These are phyloP conservation scores for Nudaria mundana DNA, from an alignment of 2,888 invertebrate genomes.

Conservation along the genomic window DNA sequence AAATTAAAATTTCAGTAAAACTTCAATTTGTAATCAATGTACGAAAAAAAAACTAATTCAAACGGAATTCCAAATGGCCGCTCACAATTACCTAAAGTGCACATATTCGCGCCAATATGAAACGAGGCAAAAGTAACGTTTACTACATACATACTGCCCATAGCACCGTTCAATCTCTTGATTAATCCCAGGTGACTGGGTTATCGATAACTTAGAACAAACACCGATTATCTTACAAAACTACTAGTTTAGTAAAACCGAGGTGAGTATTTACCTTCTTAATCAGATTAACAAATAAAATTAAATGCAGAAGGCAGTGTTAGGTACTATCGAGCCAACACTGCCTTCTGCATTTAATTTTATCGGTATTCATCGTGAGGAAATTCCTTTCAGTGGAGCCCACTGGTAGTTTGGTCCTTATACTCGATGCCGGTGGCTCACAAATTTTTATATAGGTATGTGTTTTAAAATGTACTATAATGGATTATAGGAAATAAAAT, in stretches of 20 bases:
- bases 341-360: too few relatives aligned
- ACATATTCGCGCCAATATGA: constrained; percentile 27
- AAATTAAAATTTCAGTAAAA: too few relatives aligned
- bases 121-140: constrained; percentile 26
- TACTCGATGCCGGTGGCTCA: too few relatives aligned
- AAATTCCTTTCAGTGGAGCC: too few relatives aligned
- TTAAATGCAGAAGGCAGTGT: too few relatives aligned
- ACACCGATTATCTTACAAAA: constrained; percentile 19
- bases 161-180: constrained; percentile 44
- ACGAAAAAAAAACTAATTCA: constrained; percentile 2
- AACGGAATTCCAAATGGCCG: constrained; percentile 10
- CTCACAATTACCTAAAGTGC: constrained; percentile 27
- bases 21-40: constrained; percentile 4
- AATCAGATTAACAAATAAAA: too few relatives aligned
- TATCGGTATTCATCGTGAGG: too few relatives aligned
- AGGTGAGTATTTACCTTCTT: constrained; percentile 8
- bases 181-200: constrained; percentile 45
- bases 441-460: background rate
- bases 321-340: too few relatives aligned
- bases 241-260: constrained; percentile 4
- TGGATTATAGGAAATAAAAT: too few relatives aligned
- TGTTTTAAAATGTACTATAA: too few relatives aligned
- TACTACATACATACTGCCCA: constrained; percentile 10
- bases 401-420: too few relatives aligned
- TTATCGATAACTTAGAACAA: constrained; percentile 41